phyloP scores from a whole-genome alignment of 2,888 invertebrate species.

The Schrankia costaestrigalis region DNA sequence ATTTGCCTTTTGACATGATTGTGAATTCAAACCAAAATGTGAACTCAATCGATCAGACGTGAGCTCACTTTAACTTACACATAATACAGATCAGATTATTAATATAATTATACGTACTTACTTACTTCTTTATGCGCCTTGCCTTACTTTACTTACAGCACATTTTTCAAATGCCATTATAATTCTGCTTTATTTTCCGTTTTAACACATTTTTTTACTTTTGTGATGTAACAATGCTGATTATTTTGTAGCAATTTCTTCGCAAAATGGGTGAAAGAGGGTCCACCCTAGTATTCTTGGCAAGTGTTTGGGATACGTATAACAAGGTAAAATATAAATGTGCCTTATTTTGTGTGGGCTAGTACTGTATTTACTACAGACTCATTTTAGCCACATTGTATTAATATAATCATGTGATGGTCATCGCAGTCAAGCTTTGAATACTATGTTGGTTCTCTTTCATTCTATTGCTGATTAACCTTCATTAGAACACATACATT shows the following conservation, averaged over 20 bases:
- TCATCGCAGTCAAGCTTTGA: slow-evolving; percentile 35
- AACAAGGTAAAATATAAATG: slow-evolving; percentile 55
- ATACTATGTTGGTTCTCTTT: slow-evolving; percentile 64
- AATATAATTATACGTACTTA: too few relatives aligned
- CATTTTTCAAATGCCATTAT: too few relatives aligned
- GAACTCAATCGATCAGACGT: too few relatives aligned
- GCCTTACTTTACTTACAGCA: too few relatives aligned
- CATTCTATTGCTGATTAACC: slow-evolving; percentile 30
- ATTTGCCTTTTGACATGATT: too few relatives aligned
- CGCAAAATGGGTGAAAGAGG: slow-evolving; percentile 77
- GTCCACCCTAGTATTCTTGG: slow-evolving; percentile 72
- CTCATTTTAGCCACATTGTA: slow-evolving; percentile 46
- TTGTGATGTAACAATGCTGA: slow-evolving; percentile 22
- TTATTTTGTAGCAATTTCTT: slow-evolving; percentile 70
- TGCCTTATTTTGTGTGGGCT: slow-evolving; percentile 35
- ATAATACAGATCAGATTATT: too few relatives aligned
- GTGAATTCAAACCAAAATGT: too few relatives aligned
- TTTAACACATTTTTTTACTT: too few relatives aligned
- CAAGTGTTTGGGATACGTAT: slow-evolving; percentile 63
- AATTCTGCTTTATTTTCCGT: too few relatives aligned
- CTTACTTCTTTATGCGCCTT: too few relatives aligned
- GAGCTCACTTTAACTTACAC: too few relatives aligned
- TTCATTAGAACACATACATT: background rate
- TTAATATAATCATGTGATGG: slow-evolving; percentile 33
- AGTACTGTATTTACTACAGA: slow-evolving; percentile 28